Evolutionary conservation across 2,113 vertebrate genomes (phyloP), one percentile per base, ranked within the genome.

Genomic region (Hirundichthys speculiger): DNA sequence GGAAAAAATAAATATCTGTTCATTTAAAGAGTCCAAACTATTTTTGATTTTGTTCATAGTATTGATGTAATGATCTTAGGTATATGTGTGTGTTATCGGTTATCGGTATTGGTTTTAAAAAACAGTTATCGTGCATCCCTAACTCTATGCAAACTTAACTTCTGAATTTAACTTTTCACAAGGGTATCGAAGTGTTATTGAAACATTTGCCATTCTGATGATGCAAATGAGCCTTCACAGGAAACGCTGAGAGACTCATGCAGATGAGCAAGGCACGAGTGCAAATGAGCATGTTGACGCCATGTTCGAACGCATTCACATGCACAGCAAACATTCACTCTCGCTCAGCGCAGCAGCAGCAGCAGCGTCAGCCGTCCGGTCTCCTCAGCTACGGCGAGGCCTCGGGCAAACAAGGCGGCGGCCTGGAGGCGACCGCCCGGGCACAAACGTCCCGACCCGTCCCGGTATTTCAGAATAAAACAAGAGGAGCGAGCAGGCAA

Each of bases 281-380:
- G 76, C 63, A 73, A 79, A 83, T 75, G 64, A 78, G 64, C 55
- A 82, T 71, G 65, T 52, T 41, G 51, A 80, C 65, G 78, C 67
- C 54, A 67, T 61, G 67, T 79, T 77, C 42, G 66, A 80, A 84
- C 47, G 59, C 60, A 67, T 63, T 56, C 56, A 83, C 86, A 86
- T 88, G 85, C 85, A 86, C 25, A 14, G 57, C 38, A 73, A 58
- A 77, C 60, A 70, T 69, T 71, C 60, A 73, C 62, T 66, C 58
- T 64, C 4, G 13, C 53, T 59, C 13, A 40, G 63, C 59, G 72
- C 40, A 45, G 63, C 1, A 62, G 63, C 46, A 55, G 54, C 47
- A 61, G 48, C 52, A 19, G 3, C 73, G 58, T 39, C 30, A 67
- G 42, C 48, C 12, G 1, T 16, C 24, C 1, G 2, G 38, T 73